These are phyloP conservation scores for Sicus ferrugineus DNA, from an alignment of 2,888 invertebrate species.

Conservation along the genomic window DNA sequence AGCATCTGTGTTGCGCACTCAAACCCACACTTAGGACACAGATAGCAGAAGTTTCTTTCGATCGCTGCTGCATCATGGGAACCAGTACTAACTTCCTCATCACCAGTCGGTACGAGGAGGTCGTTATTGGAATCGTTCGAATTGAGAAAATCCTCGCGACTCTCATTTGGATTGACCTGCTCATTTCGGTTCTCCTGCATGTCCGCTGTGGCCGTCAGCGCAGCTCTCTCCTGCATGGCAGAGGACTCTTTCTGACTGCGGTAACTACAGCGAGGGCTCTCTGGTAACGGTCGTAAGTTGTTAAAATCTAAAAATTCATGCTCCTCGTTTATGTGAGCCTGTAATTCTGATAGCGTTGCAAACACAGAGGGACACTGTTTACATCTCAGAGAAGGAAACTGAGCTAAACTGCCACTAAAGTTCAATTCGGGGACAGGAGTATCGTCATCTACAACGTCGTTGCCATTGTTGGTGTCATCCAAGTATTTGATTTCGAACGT, in stretches of 20 bases:
- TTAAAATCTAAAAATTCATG: constrained; percentile 49
- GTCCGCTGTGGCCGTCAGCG: neutral
- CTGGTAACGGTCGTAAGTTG: constrained; percentile 29
- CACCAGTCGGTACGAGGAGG: constrained; percentile 40
- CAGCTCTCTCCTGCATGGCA: neutral
- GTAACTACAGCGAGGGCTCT: constrained; percentile 31
- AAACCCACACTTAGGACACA: constrained; percentile 56
- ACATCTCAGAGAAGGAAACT: constrained; percentile 38
- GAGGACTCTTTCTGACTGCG: constrained; percentile 1
- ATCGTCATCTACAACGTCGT: constrained; percentile 37
- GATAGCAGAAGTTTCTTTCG: constrained; percentile 51
- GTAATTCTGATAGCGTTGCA: constrained; percentile 46
- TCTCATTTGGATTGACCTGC: neutral
- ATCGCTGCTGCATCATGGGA: constrained; percentile 19
- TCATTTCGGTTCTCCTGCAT: neutral
- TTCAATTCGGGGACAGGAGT: constrained; percentile 31
- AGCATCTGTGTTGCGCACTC: constrained; percentile 54
- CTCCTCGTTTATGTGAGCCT: constrained; percentile 52
- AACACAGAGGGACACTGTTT: constrained; percentile 53
- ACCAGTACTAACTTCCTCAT: constrained; percentile 35
- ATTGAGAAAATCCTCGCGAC: constrained; percentile 18
- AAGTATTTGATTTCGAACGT: constrained; percentile 57
- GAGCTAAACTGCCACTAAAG: constrained; percentile 14
- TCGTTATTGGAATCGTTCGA: constrained; percentile 42
- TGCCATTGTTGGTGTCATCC: constrained; percentile 46